Percentiles rank a stretch among this genome's conserved stretches.
Conservation (phyloP, 2,797 vertebrate species). For the Poeciliopsis paucimaculata region DNA sequence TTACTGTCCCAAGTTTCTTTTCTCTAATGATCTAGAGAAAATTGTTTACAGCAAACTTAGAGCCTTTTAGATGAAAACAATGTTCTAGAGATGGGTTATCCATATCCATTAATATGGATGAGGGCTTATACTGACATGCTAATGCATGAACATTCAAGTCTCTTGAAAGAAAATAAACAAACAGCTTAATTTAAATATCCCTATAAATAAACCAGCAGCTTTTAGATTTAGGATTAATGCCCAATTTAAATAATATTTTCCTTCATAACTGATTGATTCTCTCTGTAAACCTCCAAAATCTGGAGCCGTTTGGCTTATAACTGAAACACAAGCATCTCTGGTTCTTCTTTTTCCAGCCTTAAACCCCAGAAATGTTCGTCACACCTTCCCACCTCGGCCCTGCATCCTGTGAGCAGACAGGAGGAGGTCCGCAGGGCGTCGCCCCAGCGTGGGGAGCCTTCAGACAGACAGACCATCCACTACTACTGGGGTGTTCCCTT, state of each 20-base stretch:
- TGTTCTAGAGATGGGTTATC: not conserved
- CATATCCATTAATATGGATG: not conserved
- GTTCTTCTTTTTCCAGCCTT: slow-evolving; percentile 17
- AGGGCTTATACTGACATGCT: not conserved
- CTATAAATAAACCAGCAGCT: not conserved
- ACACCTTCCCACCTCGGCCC: slow-evolving; percentile 13
- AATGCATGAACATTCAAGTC: not conserved
- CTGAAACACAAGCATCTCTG: not conserved
- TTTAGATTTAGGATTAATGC: not conserved
- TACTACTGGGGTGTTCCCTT: slow-evolving; percentile 98
- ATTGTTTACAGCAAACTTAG: not conserved
- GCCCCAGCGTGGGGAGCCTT: not conserved
- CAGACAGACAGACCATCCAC: slow-evolving; percentile 73
- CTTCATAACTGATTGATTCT: not conserved
- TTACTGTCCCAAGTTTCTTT: not conserved
- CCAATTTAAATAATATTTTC: not conserved
- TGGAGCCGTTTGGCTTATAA: not conserved
- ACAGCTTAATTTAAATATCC: not conserved
- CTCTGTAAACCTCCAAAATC: not conserved
- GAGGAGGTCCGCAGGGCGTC: slow-evolving; percentile 10
- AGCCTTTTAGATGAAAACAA: not conserved
- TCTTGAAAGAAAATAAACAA: not conserved
- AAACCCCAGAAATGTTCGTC: not conserved
- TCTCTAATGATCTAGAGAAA: not conserved
- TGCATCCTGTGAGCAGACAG: slow-evolving; percentile 1